These are phyloP conservation scores for Xenopus petersii DNA, from an alignment of 2,797 vertebrate genomes.

Conservation along the genomic window DNA sequence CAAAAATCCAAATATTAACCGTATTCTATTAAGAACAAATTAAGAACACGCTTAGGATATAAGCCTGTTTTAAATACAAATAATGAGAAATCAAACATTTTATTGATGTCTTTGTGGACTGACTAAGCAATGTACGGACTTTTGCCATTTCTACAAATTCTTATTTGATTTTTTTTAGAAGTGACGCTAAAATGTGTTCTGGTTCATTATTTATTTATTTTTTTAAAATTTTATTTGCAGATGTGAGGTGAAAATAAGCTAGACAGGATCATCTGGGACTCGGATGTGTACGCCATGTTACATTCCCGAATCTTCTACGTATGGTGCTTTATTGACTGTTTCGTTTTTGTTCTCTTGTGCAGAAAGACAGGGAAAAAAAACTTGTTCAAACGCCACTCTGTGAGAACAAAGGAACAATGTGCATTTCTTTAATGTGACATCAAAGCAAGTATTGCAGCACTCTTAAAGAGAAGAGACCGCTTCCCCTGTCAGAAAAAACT, in stretches of 20 bases:
- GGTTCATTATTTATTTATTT: background rate
- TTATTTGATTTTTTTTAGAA: background rate
- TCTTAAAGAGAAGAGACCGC: constrained; percentile 56
- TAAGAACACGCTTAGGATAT: too few relatives aligned
- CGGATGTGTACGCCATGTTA: constrained; percentile 76
- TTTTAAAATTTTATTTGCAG: constrained; percentile 66
- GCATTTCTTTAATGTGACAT: constrained; percentile 74
- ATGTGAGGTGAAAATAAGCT: constrained; percentile 92
- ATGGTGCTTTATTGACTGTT: constrained; percentile 83
- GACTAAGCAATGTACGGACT: background rate
- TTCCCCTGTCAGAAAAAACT: constrained; percentile 43
- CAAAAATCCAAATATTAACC: too few relatives aligned
- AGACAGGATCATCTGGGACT: constrained; percentile 75
- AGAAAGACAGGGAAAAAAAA: constrained; percentile 63
- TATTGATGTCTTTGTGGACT: constrained; percentile 32
- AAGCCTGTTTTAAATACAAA: too few relatives aligned
- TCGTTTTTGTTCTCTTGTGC: constrained; percentile 73
- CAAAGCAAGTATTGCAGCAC: constrained; percentile 73
- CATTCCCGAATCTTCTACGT: constrained; percentile 78
- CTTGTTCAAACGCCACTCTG: constrained; percentile 56
- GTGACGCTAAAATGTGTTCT: background rate
- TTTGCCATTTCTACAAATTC: background rate
- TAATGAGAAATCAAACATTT: too few relatives aligned
- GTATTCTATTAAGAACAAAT: too few relatives aligned
- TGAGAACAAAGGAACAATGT: constrained; percentile 74